Percentiles rank a stretch among this genome's conserved stretches.
These are phyloP conservation scores for Mythimna impura DNA, from an alignment of 2,888 invertebrate genomes.

Conservation along the genomic window DNA sequence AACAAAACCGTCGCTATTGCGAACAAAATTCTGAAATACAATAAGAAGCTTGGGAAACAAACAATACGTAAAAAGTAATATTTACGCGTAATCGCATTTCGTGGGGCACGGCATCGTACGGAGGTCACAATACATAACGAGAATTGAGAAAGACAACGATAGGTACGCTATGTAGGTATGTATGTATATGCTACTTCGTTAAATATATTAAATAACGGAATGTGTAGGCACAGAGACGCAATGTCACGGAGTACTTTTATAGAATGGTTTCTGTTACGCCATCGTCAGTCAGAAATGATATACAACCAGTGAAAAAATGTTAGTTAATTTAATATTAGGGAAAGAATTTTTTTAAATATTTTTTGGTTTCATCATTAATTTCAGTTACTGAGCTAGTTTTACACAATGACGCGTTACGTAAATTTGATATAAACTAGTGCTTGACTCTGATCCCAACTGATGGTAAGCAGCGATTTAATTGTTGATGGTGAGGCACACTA, in stretches of 20 bases:
- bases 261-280: neutral
- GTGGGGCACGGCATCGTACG: slow-evolving; percentile 10
- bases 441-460: too few species aligned
- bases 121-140: slow-evolving; percentile 40
- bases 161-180: neutral
- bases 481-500: too few species aligned
- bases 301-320: neutral
- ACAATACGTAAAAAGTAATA: slow-evolving; percentile 57
- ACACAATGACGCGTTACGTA: too few species aligned
- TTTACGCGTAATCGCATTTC: slow-evolving; percentile 53
- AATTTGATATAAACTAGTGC: too few species aligned
- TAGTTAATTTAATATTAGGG: too few species aligned
- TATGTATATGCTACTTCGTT: neutral
- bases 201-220: slow-evolving; percentile 38
- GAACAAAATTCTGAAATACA: slow-evolving; percentile 34
- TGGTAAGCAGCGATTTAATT: too few species aligned
- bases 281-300: neutral
- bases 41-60: slow-evolving; percentile 35
- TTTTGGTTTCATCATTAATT: too few species aligned
- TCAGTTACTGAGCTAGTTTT: too few species aligned
- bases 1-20: slow-evolving; percentile 3
- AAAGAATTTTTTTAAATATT: too few species aligned
- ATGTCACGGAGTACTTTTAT: slow-evolving; percentile 12
- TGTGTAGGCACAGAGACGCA: neutral
- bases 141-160: slow-evolving; percentile 34